Conservation (phyloP, 2,113 vertebrate genomes). For the Diglossa brunneiventris region DNA sequence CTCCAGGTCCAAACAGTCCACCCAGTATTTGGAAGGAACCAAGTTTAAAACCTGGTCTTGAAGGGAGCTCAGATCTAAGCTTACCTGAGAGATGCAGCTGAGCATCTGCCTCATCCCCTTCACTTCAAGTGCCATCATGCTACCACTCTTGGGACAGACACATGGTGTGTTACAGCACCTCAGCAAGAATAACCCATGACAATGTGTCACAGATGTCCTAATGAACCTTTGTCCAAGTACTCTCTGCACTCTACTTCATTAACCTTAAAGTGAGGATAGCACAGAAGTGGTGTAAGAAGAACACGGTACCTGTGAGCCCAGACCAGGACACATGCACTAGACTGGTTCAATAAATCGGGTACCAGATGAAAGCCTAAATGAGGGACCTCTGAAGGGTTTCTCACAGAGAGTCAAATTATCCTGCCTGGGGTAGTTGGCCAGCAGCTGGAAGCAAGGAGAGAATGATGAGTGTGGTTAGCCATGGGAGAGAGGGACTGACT, state of each 20-base stretch:
- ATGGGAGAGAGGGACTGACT: slow-evolving; percentile 10
- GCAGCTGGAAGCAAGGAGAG: not conserved
- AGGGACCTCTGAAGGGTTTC: not conserved
- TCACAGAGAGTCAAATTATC: not conserved
- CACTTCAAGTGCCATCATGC: not conserved
- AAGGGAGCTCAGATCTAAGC: not conserved
- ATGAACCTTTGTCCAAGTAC: not conserved
- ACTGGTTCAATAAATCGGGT: not conserved
- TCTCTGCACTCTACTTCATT: not conserved
- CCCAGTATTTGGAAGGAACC: not conserved
- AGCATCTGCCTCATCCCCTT: not conserved
- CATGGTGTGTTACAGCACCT: not conserved
- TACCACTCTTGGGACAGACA: not conserved
- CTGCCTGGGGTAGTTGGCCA: not conserved
- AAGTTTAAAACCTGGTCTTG: not conserved
- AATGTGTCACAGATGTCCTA: not conserved
- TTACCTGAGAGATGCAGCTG: not conserved
- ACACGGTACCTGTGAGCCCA: not conserved
- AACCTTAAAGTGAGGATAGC: not conserved
- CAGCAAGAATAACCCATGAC: not conserved
- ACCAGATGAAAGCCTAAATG: not conserved
- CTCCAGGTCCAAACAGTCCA: not conserved
- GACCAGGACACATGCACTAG: not conserved
- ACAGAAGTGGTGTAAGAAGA: not conserved
- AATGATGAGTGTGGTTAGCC: not conserved